Conservation (phyloP, 2,888 invertebrate genomes). For the Doris montereyensis region DNA sequence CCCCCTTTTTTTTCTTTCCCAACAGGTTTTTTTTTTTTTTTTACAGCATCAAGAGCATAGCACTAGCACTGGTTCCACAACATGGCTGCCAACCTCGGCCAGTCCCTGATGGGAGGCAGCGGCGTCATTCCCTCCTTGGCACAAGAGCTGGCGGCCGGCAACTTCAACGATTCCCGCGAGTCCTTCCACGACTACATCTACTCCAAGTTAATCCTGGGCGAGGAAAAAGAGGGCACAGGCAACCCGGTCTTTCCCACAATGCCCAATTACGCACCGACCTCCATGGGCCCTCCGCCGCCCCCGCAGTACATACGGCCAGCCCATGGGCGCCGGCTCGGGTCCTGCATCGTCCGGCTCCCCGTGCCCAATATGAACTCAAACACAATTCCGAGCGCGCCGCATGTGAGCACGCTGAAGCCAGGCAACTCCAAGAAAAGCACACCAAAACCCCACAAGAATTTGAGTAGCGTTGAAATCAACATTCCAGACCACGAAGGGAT, state of each 20-base stretch:
- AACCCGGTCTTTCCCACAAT: constrained; percentile 39
- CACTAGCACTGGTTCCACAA: too few relatives aligned
- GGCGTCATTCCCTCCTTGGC: constrained; percentile 31
- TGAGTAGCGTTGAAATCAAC: not conserved
- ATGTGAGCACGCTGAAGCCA: not conserved
- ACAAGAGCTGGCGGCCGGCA: constrained; percentile 36
- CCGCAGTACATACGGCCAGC: not conserved
- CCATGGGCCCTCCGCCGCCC: not conserved
- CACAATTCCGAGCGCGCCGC: not conserved
- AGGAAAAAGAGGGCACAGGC: constrained; percentile 5
- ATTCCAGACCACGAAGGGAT: not conserved
- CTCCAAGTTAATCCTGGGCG: constrained; percentile 39
- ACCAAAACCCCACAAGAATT: not conserved
- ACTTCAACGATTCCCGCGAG: constrained; percentile 33
- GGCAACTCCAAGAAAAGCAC: constrained; percentile 33
- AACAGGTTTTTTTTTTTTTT: too few relatives aligned
- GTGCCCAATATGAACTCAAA: not conserved
- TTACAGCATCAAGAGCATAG: too few relatives aligned
- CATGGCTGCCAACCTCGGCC: constrained; percentile 39
- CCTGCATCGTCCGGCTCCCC: not conserved
- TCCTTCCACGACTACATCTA: constrained; percentile 43
- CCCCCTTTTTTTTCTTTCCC: too few relatives aligned
- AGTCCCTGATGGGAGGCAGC: constrained; percentile 32
- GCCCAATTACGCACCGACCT: constrained; percentile 30
- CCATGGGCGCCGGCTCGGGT: not conserved